Conservation (phyloP, 2,113 vertebrate species). For the Saiga tatarica region DNA sequence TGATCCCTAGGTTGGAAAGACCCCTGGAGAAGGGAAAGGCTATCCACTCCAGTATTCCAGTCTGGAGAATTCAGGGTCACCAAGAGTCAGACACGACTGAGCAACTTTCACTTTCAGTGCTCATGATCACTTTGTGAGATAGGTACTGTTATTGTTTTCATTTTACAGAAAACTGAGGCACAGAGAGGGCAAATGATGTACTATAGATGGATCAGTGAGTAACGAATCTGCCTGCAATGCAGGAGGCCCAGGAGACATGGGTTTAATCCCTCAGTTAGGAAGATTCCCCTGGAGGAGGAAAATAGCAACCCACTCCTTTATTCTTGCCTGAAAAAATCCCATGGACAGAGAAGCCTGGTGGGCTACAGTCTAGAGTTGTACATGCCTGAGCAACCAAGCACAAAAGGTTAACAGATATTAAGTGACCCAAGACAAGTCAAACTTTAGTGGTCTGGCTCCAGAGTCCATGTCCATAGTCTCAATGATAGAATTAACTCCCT, state of each 20-base stretch:
- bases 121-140: neutral
- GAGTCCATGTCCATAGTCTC: no score
- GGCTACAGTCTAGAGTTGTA: neutral
- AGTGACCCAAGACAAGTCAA: neutral
- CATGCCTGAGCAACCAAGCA: neutral
- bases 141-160: neutral
- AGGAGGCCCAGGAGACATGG: neutral
- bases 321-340: neutral
- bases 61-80: neutral
- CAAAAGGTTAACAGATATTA: neutral
- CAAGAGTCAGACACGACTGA: neutral
- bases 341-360: neutral
- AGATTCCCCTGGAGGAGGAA: neutral
- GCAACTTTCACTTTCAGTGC: neutral
- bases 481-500: no score
- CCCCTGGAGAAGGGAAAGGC: neutral
- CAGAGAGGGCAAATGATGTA: neutral
- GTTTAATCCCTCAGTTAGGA: neutral
- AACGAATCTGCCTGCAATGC: neutral
- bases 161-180: neutral
- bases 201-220: neutral
- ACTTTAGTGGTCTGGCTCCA: no score
- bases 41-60: neutral
- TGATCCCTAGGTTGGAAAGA: neutral
- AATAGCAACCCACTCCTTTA: neutral